Evolutionary conservation across 1,140 invertebrate species (phyloP).

Genomic region (Stratiolaelaps scimitus): DNA sequence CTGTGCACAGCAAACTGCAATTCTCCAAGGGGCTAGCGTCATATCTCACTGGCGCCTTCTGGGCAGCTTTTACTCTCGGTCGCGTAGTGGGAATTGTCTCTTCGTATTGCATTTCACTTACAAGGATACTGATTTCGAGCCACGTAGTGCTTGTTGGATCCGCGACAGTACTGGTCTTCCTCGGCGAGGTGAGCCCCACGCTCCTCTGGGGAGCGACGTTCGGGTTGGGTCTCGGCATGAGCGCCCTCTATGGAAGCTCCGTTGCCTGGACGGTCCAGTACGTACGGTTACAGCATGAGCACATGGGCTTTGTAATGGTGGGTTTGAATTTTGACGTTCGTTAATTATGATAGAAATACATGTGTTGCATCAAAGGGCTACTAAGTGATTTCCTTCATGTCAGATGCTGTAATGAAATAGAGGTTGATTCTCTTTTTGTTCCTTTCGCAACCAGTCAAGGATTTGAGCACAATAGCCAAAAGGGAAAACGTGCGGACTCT

Average conservation of each 20-base stretch:
- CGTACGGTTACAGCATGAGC: constrained; percentile 1
- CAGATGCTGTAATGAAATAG: too few relatives aligned
- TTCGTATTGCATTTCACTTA: neutral
- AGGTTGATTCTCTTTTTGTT: too few relatives aligned
- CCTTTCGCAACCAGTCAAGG: too few relatives aligned
- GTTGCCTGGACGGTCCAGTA: neutral
- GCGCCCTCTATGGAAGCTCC: neutral
- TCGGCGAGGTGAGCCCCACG: neutral
- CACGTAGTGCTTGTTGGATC: neutral
- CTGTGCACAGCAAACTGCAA: constrained; percentile 1
- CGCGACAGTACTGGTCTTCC: neutral
- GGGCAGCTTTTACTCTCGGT: neutral
- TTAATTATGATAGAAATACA: too few relatives aligned
- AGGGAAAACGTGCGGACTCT: too few relatives aligned
- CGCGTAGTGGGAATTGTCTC: constrained; percentile 1
- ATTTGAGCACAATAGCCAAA: too few relatives aligned
- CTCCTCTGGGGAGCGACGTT: neutral
- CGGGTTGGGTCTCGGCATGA: neutral
- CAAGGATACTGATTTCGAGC: neutral
- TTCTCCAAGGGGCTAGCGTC: neutral
- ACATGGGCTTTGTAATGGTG: constrained; percentile 1
- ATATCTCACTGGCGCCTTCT: constrained; percentile 2
- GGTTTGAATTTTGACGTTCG: neutral
- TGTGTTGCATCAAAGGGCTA: neutral
- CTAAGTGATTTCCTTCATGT: neutral